phyloP scores from a whole-genome alignment of 2,888 invertebrate genomes.

The Syrphus vitripennis region DNA sequence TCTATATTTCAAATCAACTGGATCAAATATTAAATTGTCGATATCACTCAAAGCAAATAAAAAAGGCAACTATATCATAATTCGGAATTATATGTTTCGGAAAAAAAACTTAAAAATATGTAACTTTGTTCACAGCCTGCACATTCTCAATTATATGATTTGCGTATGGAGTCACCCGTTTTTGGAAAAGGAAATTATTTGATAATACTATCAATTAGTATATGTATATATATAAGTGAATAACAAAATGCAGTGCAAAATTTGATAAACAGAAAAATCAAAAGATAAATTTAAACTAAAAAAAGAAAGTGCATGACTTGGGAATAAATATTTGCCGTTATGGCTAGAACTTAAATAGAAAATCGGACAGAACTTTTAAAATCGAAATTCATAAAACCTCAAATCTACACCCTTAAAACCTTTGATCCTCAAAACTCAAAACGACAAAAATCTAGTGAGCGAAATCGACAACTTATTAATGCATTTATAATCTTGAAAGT shows the following conservation, averaged over 20 bases:
- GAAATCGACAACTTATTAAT: too few relatives aligned
- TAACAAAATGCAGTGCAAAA: conserved; percentile 1
- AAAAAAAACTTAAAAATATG: too few relatives aligned
- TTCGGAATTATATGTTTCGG: too few relatives aligned
- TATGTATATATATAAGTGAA: not conserved
- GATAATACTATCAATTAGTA: too few relatives aligned
- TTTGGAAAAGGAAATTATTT: not conserved
- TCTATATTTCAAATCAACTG: not conserved
- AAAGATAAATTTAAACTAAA: not conserved
- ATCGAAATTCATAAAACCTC: not conserved
- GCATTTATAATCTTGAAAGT: too few relatives aligned
- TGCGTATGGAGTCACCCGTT: conserved; percentile 17
- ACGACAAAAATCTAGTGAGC: too few relatives aligned
- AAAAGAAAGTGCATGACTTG: not conserved
- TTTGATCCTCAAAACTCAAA: not conserved
- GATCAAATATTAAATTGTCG: not conserved
- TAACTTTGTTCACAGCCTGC: not conserved
- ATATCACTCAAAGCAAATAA: too few relatives aligned
- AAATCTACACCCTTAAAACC: not conserved
- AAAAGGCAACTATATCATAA: too few relatives aligned
- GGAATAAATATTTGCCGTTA: not conserved
- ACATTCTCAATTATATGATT: not conserved
- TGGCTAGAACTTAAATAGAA: not conserved
- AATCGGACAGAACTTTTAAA: not conserved
- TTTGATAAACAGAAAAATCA: not conserved